Evolutionary conservation across 2,113 vertebrate species (phyloP).

Genomic region (Anguilla rostrata): DNA sequence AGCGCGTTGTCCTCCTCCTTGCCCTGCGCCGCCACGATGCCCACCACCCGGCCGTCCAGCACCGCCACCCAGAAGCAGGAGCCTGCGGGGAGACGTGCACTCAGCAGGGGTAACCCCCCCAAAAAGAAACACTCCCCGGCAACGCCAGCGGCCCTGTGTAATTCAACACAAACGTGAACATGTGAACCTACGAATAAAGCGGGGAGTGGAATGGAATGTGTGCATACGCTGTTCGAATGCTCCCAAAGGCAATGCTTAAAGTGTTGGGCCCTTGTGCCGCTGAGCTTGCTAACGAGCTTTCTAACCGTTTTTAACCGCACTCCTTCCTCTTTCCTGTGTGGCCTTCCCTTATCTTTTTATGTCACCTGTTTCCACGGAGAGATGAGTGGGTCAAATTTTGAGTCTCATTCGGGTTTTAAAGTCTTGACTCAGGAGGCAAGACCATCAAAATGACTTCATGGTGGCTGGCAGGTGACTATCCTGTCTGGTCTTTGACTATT

Average conservation of each 20-base stretch:
- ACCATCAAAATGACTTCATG: too few species aligned
- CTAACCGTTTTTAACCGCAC: too few species aligned
- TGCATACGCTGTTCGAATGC: too few species aligned
- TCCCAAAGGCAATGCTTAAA: background rate
- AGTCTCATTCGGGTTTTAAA: too few species aligned
- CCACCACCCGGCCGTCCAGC: conserved; percentile 89
- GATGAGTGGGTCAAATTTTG: background rate
- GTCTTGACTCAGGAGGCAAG: too few species aligned
- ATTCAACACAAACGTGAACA: too few species aligned
- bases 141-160: too few species aligned
- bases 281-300: background rate
- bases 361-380: background rate
- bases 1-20: conserved; percentile 90
- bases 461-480: background rate
- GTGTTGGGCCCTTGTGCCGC: background rate
- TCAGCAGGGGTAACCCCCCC: background rate
- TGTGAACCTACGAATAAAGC: too few species aligned
- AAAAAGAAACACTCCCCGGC: background rate
- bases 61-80: conserved; percentile 98
- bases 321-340: background rate
- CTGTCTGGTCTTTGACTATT: background rate
- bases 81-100: conserved; percentile 63
- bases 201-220: too few species aligned
- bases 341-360: background rate
- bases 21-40: conserved; percentile 90